A percentile compares a stretch with the other conserved stretches of the same genome.
These are phyloP conservation scores for Bugulina stolonifera DNA, from an alignment of 2,888 invertebrate genomes.

Conservation along the genomic window DNA sequence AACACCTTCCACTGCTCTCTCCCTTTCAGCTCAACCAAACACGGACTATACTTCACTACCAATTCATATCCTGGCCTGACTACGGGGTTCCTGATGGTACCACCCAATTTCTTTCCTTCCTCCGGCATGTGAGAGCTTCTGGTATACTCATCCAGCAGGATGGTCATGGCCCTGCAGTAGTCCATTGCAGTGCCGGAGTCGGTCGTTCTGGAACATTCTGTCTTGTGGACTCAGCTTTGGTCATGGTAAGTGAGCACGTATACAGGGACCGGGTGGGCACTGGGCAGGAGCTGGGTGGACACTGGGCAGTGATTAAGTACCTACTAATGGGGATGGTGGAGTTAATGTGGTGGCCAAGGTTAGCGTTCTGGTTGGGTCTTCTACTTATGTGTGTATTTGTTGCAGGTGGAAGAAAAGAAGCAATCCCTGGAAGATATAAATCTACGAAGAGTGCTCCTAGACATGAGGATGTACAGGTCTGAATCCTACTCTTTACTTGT, in stretches of 20 bases:
- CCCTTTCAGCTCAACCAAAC: too few relatives aligned
- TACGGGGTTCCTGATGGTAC: constrained; percentile 89
- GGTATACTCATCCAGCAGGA: constrained; percentile 47
- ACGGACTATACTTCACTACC: background rate
- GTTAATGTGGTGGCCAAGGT: too few relatives aligned
- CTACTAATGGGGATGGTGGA: too few relatives aligned
- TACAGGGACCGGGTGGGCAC: too few relatives aligned
- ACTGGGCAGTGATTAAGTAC: too few relatives aligned
- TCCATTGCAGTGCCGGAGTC: constrained; percentile 95
- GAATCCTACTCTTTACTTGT: too few relatives aligned
- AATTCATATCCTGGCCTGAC: constrained; percentile 70
- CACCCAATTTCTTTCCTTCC: constrained; percentile 61
- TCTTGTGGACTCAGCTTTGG: constrained; percentile 82
- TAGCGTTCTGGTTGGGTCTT: too few relatives aligned
- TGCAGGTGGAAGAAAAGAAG: constrained; percentile 73
- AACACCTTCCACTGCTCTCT: background rate
- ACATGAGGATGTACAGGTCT: constrained; percentile 81
- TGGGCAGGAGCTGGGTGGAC: too few relatives aligned
- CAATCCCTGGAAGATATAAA: constrained; percentile 71
- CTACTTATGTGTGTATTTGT: too few relatives aligned
- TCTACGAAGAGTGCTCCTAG: constrained; percentile 71
- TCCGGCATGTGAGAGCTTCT: constrained; percentile 48
- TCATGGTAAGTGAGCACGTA: constrained; percentile 76
- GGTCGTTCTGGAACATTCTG: constrained; percentile 95
- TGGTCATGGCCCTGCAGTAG: constrained; percentile 68